A percentile compares a stretch with the other conserved stretches of the same genome.
phyloP scores from a whole-genome alignment of 2,888 invertebrate species.

The Eupithecia centaureata region DNA sequence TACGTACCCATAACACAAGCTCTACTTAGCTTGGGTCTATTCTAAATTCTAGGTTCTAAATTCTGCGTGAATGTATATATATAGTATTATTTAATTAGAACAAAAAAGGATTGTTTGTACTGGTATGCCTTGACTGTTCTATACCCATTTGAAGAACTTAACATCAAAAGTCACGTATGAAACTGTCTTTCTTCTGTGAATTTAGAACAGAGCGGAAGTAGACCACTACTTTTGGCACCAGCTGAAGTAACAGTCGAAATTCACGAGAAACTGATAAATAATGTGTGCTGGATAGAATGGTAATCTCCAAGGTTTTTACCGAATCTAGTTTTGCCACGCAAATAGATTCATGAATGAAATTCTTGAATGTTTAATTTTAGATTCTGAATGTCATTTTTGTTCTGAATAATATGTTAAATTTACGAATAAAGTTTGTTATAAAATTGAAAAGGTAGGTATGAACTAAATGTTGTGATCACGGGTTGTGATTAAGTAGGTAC shows the following conservation, averaged over 20 bases:
- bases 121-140: neutral
- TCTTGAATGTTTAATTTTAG: constrained; percentile 10
- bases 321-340: constrained; percentile 5
- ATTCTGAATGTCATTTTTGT: neutral
- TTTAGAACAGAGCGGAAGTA: neutral
- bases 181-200: neutral
- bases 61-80: too few species aligned
- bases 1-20: too few species aligned
- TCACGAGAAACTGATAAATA: neutral
- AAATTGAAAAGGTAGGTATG: neutral
- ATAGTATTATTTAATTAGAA: too few species aligned
- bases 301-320: neutral
- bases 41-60: too few species aligned
- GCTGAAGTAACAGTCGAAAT: constrained; percentile 1
- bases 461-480: too few species aligned
- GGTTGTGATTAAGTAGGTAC: neutral
- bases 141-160: neutral
- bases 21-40: too few species aligned
- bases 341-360: constrained; percentile 8
- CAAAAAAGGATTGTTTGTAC: neutral
- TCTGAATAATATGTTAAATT: neutral
- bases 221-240: neutral
- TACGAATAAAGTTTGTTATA: neutral
- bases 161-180: neutral
- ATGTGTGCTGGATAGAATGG: neutral